Base-by-base conservation (phyloP, 2,797 vertebrate genomes). In the Brotula barbata region DNA sequence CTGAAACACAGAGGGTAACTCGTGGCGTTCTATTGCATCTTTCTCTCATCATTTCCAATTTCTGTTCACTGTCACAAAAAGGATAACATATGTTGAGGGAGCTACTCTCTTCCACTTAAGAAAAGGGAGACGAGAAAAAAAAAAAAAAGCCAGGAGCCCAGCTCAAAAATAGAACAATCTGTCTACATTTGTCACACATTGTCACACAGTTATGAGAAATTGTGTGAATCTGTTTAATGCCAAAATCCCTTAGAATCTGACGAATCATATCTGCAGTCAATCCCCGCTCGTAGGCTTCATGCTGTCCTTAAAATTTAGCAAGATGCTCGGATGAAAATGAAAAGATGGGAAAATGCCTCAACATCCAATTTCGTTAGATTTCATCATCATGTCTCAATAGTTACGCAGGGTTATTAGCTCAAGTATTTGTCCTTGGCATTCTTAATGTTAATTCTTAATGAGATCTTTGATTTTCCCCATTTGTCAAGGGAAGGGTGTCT, bases 381-480 rank as follows among this genome's bases (percentile, higher is more conserved):
- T 90, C 88, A 87, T 91, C 89, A 90, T 84, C 71, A 33, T 63
- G 59, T 75, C 75, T 84, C 56, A 71, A 88, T 90, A 88, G 89
- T 88, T 90, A 91, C 87, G 80, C 85, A 77, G 78, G 73, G 83
- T 89, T 89, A 90, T 90, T 89, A 89, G 77, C 87, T 85, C 82
- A 88, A 89, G 89, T 87, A 85, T 90, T 87, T 89, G 88, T 89
- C 88, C 88, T 90, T 90, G 84, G 88, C 87, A 85, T 86, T 84
- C 69, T 77, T 90, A 88, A 91, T 87, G 82, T 88, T 85, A 88
- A 86, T 88, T 90, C 87, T 88, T 85, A 87, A 82, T 80, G 69
- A 85, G 80, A 78, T 77, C 73, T 89, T 84, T 81, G 84, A 85
- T 87, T 84, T n/a, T 73, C 58, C 39, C 77, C 21, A 19, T 65